Evolutionary conservation across 2,797 vertebrate species (phyloP).

Genomic region (Lepidocolaptes lacrymiger): DNA sequence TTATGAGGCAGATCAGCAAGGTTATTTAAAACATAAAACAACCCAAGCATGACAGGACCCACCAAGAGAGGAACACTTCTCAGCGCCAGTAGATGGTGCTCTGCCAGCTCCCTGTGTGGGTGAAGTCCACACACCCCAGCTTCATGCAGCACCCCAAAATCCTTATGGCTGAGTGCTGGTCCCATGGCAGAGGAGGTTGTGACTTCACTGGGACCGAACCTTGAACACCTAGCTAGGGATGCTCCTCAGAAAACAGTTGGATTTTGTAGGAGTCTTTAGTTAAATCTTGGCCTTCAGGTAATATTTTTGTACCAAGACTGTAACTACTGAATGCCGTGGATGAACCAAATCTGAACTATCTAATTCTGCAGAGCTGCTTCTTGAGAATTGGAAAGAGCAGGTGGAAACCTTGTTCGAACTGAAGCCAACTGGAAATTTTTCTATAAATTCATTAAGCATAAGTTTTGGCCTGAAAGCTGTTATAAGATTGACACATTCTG

Average conservation of each 20-base stretch:
- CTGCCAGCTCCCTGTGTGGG: not conserved
- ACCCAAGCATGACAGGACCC: not conserved
- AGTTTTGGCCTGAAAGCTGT: not conserved
- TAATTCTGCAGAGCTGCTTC: not conserved
- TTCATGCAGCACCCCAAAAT: not conserved
- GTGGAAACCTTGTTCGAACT: not conserved
- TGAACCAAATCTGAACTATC: not conserved
- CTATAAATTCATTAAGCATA: not conserved
- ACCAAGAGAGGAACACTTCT: not conserved
- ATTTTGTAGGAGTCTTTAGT: not conserved
- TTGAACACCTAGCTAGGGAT: not conserved
- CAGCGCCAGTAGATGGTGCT: not conserved
- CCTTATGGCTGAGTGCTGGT: not conserved
- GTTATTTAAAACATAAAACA: slow-evolving; percentile 29
- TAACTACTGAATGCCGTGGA: not conserved
- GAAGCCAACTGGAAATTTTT: not conserved
- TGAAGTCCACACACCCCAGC: not conserved
- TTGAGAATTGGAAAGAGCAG: not conserved
- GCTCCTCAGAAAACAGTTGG: not conserved
- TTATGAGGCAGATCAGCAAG: not conserved
- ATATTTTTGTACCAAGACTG: not conserved
- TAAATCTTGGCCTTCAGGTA: not conserved
- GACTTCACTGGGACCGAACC: not conserved
- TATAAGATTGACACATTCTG: not conserved
- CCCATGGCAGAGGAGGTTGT: fast-evolving